phyloP scores from a whole-genome alignment of 2,888 invertebrate species.

The Synanthedon formicaeformis region DNA sequence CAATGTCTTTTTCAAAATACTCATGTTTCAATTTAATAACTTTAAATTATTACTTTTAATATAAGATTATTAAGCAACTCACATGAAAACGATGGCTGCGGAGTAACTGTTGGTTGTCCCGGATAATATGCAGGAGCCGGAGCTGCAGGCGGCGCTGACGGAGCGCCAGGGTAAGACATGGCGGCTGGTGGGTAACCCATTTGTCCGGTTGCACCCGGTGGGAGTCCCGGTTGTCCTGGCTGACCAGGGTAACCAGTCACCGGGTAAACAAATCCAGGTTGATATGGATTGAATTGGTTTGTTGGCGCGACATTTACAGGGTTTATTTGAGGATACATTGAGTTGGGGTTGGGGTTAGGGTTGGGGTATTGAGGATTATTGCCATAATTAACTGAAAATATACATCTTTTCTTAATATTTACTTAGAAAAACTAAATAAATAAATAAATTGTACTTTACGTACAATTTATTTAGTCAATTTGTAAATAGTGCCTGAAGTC shows the following conservation, averaged over 20 bases:
- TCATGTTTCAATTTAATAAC: too few relatives aligned
- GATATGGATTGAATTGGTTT: conserved; percentile 17
- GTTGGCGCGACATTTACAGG: conserved; percentile 33
- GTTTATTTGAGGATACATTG: conserved; percentile 44
- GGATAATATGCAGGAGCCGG: conserved; percentile 14
- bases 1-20: too few relatives aligned
- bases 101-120: conserved; percentile 14
- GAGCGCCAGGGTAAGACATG: conserved; percentile 34
- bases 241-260: conserved; percentile 11
- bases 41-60: too few relatives aligned
- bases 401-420: neutral
- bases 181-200: conserved; percentile 23
- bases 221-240: conserved; percentile 6
- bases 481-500: too few relatives aligned
- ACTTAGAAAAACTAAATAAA: too few relatives aligned
- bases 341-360: conserved; percentile 38
- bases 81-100: conserved; percentile 4
- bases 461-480: too few relatives aligned
- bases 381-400: conserved; percentile 36
- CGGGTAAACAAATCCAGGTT: conserved; percentile 23
- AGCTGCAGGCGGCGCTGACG: conserved; percentile 14
- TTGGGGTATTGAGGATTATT: conserved; percentile 37
- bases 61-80: neutral
- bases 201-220: conserved; percentile 12
- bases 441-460: too few relatives aligned